These are phyloP conservation scores for Plebejus melissa DNA, from an alignment of 2,888 invertebrate genomes.

Conservation along the genomic window DNA sequence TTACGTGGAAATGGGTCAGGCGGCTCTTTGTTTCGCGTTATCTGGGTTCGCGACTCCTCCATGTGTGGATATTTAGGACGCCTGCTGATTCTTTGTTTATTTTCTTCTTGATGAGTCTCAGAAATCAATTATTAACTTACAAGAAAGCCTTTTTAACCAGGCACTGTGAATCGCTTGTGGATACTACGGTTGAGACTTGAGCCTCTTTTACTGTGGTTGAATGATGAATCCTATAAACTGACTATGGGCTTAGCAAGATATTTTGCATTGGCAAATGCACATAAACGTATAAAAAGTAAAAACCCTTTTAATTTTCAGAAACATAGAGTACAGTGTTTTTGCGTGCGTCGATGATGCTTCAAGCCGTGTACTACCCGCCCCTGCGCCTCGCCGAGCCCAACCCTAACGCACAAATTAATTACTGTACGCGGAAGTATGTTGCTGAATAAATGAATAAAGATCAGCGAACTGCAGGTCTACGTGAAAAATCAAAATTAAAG, in stretches of 20 bases:
- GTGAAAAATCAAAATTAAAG: neutral
- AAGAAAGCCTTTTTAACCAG: neutral
- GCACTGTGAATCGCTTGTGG: neutral
- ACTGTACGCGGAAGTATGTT: constrained; percentile 6
- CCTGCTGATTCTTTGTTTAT: neutral
- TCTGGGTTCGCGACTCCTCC: neutral
- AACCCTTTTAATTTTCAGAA: neutral
- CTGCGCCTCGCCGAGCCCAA: neutral
- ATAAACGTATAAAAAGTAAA: neutral
- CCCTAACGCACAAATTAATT: constrained; percentile 4
- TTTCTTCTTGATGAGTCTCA: neutral
- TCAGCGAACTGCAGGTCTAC: constrained; percentile 10
- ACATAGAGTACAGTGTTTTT: neutral
- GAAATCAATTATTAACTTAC: neutral
- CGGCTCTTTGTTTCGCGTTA: constrained; percentile 10
- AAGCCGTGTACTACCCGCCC: neutral
- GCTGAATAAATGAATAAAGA: constrained; percentile 13
- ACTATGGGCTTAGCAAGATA: neutral
- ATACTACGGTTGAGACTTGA: neutral
- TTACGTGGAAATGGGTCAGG: constrained; percentile 6
- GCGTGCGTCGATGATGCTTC: constrained; percentile 11
- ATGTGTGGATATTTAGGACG: neutral
- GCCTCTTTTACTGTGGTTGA: neutral
- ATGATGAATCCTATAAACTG: neutral
- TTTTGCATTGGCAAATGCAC: neutral